Conservation (phyloP, 1,140 invertebrate species). For the Drosophila saltans region DNA sequence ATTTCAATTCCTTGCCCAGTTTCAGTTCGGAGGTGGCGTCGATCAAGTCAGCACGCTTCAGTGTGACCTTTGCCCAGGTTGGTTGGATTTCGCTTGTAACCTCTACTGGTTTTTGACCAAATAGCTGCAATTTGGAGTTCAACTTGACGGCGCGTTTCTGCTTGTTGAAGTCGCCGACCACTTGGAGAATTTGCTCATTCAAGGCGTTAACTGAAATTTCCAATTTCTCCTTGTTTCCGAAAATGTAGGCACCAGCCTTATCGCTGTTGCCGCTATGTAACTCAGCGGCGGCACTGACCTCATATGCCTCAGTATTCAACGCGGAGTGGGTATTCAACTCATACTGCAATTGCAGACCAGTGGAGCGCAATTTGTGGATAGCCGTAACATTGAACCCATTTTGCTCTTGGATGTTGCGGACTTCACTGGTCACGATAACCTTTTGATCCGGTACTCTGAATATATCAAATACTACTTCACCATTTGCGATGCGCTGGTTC, state of each 20-base stretch:
- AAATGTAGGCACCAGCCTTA: conserved; percentile 26
- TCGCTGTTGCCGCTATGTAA: conserved; percentile 39
- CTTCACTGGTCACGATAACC: conserved; percentile 82
- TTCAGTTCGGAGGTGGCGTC: conserved; percentile 85
- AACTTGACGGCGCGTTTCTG: conserved; percentile 58
- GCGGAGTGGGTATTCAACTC: conserved; percentile 47
- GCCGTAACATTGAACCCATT: conserved; percentile 64
- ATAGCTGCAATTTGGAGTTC: conserved; percentile 56
- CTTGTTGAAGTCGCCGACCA: conserved; percentile 42
- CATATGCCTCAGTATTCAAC: conserved; percentile 41
- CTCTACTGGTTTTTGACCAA: conserved; percentile 59
- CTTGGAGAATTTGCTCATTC: conserved; percentile 57
- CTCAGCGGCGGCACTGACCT: conserved; percentile 46
- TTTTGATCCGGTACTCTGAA: conserved; percentile 87
- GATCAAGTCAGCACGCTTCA: conserved; percentile 85
- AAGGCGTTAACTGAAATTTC: conserved; percentile 72
- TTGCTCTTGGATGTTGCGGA: conserved; percentile 39
- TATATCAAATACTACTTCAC: conserved; percentile 85
- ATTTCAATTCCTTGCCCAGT: conserved; percentile 87
- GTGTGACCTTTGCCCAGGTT: conserved; percentile 43
- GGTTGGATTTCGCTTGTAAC: conserved; percentile 62
- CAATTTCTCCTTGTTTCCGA: conserved; percentile 49
- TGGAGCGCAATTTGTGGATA: conserved; percentile 49
- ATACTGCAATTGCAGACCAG: conserved; percentile 67
- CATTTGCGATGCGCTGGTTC: conserved; percentile 81